Evolutionary conservation across 2,113 vertebrate species (phyloP).

Genomic region (Verasper variegatus): DNA sequence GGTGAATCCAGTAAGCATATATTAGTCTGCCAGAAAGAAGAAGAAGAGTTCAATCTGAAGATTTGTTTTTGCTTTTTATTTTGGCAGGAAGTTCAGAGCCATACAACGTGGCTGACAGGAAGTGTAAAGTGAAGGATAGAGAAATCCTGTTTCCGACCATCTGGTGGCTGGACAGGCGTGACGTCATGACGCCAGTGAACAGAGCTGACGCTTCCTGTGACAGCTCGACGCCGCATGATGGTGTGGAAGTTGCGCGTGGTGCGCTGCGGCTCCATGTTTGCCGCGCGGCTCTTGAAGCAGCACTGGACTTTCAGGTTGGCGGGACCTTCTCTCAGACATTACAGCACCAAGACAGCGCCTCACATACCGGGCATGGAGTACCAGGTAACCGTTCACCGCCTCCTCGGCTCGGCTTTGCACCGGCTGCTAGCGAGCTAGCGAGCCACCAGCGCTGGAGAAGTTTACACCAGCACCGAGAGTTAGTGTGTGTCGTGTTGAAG

Average conservation of each 20-base stretch:
- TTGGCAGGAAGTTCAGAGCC: no score
- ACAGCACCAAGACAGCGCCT: slow-evolving; percentile 81
- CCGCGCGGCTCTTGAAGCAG: slow-evolving; percentile 37
- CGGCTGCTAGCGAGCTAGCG: slow-evolving; percentile 49
- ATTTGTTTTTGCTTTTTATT: no score
- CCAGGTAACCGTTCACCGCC: slow-evolving; percentile 79
- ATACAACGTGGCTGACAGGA: no score
- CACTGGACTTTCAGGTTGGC: slow-evolving; percentile 13
- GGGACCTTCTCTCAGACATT: slow-evolving; percentile 28
- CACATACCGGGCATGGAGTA: slow-evolving; percentile 88
- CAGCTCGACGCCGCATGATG: slow-evolving; percentile 50
- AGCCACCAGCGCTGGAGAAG: not conserved
- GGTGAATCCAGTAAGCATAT: no score
- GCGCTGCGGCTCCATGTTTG: slow-evolving; percentile 28
- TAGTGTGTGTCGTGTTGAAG: not conserved
- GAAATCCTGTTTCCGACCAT: no score
- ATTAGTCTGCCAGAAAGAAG: no score
- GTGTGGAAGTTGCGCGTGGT: slow-evolving; percentile 49
- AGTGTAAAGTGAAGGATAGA: no score
- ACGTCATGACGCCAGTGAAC: not conserved
- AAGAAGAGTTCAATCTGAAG: no score
- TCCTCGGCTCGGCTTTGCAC: no score
- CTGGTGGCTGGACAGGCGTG: not conserved
- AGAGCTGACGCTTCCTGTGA: slow-evolving; percentile 34
- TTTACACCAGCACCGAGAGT: slow-evolving; percentile 14